Percentiles rank a stretch among this genome's conserved stretches.
These are phyloP conservation scores for Phalacrocorax pelagicus DNA, from an alignment of 2,113 vertebrate genomes.

Conservation along the genomic window DNA sequence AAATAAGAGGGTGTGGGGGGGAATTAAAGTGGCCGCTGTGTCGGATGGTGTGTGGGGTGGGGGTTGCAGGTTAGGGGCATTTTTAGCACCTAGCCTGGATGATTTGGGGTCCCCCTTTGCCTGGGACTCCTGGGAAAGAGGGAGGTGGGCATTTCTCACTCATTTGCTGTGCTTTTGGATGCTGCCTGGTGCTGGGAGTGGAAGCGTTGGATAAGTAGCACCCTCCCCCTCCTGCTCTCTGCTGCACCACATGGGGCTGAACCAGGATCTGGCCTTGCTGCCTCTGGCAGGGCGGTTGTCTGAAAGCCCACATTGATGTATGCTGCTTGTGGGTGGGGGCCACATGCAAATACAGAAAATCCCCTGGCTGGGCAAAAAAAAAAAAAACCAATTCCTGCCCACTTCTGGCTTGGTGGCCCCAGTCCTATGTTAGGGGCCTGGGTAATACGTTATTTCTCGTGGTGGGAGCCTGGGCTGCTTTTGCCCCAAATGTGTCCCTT, in stretches of 20 bases:
- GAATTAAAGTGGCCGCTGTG: neutral
- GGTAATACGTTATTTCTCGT: fast-evolving
- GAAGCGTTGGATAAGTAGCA: neutral
- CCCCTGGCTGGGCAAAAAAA: neutral
- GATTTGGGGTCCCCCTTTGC: neutral
- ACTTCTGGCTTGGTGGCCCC: neutral
- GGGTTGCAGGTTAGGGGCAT: neutral
- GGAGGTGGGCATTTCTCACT: neutral
- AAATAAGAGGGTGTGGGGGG: neutral
- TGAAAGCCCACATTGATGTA: fast-evolving
- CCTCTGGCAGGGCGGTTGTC: no score
- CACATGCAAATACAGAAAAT: neutral
- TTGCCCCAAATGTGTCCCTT: neutral
- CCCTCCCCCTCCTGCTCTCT: neutral
- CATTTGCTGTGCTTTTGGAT: neutral
- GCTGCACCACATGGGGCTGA: no score
- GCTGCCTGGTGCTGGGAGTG: neutral
- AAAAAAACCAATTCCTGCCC: neutral
- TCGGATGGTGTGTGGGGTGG: neutral
- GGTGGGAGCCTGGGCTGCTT: neutral
- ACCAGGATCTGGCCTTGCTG: neutral
- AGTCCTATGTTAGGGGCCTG: fast-evolving
- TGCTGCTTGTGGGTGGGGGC: fast-evolving
- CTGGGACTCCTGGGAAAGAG: neutral
- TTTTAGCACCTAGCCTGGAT: neutral